These are phyloP conservation scores for Zenarchopterus dispar DNA, from an alignment of 2,797 vertebrate genomes.

Conservation along the genomic window DNA sequence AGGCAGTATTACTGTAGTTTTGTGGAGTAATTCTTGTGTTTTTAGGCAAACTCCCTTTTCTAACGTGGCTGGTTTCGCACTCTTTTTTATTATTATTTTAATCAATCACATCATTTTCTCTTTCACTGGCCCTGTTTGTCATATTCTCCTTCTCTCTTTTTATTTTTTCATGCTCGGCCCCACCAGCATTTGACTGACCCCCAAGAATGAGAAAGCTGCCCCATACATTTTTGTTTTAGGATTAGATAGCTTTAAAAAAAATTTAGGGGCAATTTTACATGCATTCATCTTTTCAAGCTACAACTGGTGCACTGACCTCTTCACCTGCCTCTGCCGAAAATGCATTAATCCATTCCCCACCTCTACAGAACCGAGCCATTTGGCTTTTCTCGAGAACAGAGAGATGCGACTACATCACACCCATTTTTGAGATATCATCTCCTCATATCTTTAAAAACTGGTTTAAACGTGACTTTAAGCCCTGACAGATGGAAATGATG, in stretches of 20 bases:
- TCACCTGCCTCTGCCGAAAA: not conserved
- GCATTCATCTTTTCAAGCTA: conserved; percentile 1
- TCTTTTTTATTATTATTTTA: not conserved
- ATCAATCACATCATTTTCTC: not conserved
- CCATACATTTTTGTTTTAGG: conserved; percentile 26
- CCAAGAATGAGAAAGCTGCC: conserved; percentile 37
- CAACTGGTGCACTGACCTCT: not conserved
- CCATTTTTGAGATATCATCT: no score
- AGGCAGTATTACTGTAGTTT: conserved; percentile 39
- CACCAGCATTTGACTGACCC: conserved; percentile 56
- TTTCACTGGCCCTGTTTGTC: conserved; percentile 4
- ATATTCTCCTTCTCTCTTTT: not conserved
- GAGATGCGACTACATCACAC: no score
- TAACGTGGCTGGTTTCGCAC: no score
- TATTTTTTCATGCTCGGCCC: conserved; percentile 1
- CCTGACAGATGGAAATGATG: no score
- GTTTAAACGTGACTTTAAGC: no score
- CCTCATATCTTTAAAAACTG: no score
- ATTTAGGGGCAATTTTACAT: not conserved
- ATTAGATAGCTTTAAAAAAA: conserved; percentile 32
- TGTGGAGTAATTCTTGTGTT: conserved; percentile 16
- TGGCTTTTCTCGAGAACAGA: not conserved
- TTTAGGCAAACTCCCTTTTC: not conserved
- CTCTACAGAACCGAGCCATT: not conserved
- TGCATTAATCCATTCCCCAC: not conserved